Conservation (phyloP, 2,113 vertebrate genomes). For the Carlito syrichta region DNA sequence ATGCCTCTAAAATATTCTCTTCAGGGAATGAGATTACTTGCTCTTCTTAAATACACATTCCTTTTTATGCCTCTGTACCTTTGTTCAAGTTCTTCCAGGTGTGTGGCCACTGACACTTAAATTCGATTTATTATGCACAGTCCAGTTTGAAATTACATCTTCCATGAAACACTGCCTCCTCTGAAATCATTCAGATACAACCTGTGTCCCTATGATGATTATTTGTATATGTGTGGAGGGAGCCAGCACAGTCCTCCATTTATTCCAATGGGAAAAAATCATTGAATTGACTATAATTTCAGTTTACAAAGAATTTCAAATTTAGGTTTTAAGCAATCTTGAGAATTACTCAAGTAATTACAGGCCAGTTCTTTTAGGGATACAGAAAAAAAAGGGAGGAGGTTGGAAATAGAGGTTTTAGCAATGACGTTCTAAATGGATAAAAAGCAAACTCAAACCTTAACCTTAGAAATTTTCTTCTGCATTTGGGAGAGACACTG, state of each 20-base stretch:
- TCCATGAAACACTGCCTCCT: background rate
- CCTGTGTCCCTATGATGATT: background rate
- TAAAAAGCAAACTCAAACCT: background rate
- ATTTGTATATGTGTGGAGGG: background rate
- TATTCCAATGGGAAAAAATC: background rate
- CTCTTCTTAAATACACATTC: background rate
- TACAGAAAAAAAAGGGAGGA: background rate
- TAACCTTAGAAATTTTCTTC: background rate
- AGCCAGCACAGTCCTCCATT: background rate
- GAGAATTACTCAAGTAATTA: background rate
- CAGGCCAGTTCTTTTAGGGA: background rate
- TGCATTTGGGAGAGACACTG: background rate
- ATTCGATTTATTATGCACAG: background rate
- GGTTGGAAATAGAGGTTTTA: background rate
- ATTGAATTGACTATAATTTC: background rate
- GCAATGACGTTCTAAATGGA: background rate
- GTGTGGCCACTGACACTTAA: background rate
- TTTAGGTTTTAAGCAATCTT: background rate
- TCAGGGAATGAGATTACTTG: background rate
- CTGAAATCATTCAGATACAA: background rate
- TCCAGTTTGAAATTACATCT: background rate
- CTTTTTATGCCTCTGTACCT: background rate
- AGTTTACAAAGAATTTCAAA: background rate
- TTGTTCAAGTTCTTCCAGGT: background rate
- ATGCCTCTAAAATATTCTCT: slow-evolving; percentile 6